Base-by-base conservation (phyloP, 2,888 invertebrate species). In the Drosophila peninsularis region DNA sequence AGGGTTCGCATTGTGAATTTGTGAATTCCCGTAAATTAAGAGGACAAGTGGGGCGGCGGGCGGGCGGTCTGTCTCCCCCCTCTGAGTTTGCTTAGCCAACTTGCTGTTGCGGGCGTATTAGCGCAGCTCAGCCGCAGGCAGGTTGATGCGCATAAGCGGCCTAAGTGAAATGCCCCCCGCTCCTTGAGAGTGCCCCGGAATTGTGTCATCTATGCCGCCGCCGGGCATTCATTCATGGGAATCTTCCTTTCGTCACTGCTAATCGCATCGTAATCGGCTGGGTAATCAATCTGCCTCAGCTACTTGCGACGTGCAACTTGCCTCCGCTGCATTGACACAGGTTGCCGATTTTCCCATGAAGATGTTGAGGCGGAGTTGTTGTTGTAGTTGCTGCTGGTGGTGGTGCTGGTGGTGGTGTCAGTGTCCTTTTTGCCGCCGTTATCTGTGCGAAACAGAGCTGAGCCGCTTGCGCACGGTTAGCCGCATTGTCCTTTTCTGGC, bases 401-500 rank as follows among this genome's bases (percentile, higher is more conserved):
- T 52, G 21, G 11, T 39, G 39, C 0, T 34, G 42, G 2, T 36
- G 37, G 63, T 80, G 60, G 54, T 58, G 54, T 14, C 64, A 56
- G 68, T 75, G 90, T 90, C 90, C 90, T 90, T 90, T 90, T 90
- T 88, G 76, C 89, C 85, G 90, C 89, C 90, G 80, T 80, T 90
- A 88, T 89, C 87, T 83, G 65, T 68, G 78, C 65, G 76, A 75
- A 47, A 81, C 52, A 72, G 82, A 39, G 81, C 87, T 90, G 84
- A 91, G 89, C 88, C 78, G 79, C 80, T 89, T 90, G 90, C 90
- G 90, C 91, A 91, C 89, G 90, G 88, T 89, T 91, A 88, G 83
- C 75, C 78, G 81, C 77, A 87, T 90, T 90, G 90, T 90, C 78
- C 82, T 82, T 82, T 88, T 87, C 54, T 53, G 53, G 53, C 24